Evolutionary conservation across 2,797 vertebrate species (phyloP).

Genomic region (Sebastes cheni): DNA sequence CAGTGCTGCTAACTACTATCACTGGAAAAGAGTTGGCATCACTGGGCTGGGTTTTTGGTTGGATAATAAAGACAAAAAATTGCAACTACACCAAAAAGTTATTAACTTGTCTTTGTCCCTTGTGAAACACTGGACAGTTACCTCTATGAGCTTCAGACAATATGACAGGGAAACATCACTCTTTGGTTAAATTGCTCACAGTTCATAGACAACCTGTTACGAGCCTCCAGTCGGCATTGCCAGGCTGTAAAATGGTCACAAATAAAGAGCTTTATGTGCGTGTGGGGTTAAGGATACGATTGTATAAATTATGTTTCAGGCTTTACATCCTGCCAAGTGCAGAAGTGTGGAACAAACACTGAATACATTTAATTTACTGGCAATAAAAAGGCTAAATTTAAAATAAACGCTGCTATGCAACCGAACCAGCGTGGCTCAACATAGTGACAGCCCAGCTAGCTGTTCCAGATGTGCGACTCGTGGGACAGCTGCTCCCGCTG

Average conservation of each 20-base stretch:
- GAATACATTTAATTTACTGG: background rate
- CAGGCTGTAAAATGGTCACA: background rate
- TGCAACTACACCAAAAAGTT: too few species aligned
- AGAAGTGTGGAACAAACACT: background rate
- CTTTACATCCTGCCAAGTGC: background rate
- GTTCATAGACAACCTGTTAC: background rate
- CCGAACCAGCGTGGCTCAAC: background rate
- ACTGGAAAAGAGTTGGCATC: too few species aligned
- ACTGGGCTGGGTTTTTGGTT: too few species aligned
- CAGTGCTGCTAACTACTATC: too few species aligned
- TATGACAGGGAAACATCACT: background rate
- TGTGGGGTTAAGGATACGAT: background rate
- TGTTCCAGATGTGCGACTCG: slow-evolving; percentile 60
- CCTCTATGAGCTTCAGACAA: too few species aligned
- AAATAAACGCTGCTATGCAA: background rate
- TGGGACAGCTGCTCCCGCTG: background rate
- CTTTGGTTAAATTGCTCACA: background rate
- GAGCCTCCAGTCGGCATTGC: background rate
- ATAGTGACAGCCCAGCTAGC: slow-evolving; percentile 3
- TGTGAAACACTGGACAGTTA: background rate
- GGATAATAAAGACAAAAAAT: too few species aligned
- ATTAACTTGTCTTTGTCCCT: too few species aligned
- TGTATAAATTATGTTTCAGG: background rate
- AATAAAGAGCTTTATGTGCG: background rate
- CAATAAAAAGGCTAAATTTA: background rate